Conservation (phyloP, 2,113 vertebrate species). For the Ramphastos sulfuratus region DNA sequence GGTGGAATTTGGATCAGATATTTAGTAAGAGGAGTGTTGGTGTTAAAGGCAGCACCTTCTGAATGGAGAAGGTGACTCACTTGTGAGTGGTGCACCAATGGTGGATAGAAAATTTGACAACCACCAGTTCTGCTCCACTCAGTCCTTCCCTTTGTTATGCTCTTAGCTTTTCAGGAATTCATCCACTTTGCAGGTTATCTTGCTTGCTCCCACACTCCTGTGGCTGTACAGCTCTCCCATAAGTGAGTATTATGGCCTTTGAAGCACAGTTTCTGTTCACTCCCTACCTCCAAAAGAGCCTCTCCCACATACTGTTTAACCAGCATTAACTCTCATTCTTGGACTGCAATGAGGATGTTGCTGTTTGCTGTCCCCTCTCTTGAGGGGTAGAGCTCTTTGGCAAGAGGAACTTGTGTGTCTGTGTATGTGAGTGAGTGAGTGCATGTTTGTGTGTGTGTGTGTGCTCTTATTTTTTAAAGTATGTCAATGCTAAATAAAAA, state of each 20-base stretch:
- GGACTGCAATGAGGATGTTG: neutral
- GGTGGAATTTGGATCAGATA: neutral
- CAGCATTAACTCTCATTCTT: neutral
- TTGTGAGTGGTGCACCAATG: neutral
- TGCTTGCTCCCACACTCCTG: fast-evolving
- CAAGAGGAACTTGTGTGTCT: neutral
- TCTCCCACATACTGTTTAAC: neutral
- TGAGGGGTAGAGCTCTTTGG: neutral
- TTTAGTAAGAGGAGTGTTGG: neutral
- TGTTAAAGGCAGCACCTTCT: neutral
- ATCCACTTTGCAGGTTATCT: neutral
- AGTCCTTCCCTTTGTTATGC: neutral
- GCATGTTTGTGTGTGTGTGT: neutral
- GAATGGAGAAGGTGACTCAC: neutral
- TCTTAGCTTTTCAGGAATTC: neutral
- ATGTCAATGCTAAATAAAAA: neutral
- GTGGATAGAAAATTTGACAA: neutral
- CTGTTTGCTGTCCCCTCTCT: neutral
- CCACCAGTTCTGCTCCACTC: neutral
- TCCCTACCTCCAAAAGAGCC: neutral
- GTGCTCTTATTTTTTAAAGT: neutral
- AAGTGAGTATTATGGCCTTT: neutral
- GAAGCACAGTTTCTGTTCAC: neutral
- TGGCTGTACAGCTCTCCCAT: neutral
- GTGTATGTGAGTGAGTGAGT: neutral